Evolutionary conservation across 1,140 invertebrate genomes (phyloP).

Genomic region (Oscheius sp.): DNA sequence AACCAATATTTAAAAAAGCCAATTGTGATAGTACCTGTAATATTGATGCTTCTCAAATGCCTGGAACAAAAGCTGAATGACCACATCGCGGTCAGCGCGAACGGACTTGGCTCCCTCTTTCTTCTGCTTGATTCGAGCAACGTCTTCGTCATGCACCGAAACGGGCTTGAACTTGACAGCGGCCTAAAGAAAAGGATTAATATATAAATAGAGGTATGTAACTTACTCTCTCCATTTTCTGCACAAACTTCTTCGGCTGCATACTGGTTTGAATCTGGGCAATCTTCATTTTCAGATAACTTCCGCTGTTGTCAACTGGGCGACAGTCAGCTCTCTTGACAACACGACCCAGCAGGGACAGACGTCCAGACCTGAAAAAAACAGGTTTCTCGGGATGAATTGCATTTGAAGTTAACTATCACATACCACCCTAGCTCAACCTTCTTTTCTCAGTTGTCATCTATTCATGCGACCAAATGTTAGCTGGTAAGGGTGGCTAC

Average conservation of each 20-base stretch:
- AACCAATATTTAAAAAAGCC: not conserved
- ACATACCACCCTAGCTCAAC: no score
- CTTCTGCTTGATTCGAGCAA: constrained; percentile 58
- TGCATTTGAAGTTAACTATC: not conserved
- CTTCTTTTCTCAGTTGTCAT: no score
- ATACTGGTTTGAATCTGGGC: constrained; percentile 43
- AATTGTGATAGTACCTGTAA: constrained; percentile 68
- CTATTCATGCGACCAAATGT: no score
- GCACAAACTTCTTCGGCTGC: constrained; percentile 45
- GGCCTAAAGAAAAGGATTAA: constrained; percentile 28
- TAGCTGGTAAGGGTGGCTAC: no score
- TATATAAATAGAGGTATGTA: not conserved
- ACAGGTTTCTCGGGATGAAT: not conserved
- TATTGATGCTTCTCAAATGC: constrained; percentile 99
- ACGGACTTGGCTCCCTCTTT: constrained; percentile 62
- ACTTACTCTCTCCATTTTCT: constrained; percentile 23
- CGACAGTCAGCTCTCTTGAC: constrained; percentile 45
- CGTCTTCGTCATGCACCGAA: constrained; percentile 57
- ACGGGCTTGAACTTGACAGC: constrained; percentile 62
- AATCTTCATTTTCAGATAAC: constrained; percentile 44
- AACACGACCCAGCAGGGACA: constrained; percentile 41
- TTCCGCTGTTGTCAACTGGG: constrained; percentile 13
- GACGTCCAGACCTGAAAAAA: constrained; percentile 16
- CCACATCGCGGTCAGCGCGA: constrained; percentile 79
- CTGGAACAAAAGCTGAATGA: constrained; percentile 89